Evolutionary conservation across 1,140 invertebrate genomes (phyloP), one percentile per base, ranked within the genome.

Genomic region (Tribolium madens): DNA sequence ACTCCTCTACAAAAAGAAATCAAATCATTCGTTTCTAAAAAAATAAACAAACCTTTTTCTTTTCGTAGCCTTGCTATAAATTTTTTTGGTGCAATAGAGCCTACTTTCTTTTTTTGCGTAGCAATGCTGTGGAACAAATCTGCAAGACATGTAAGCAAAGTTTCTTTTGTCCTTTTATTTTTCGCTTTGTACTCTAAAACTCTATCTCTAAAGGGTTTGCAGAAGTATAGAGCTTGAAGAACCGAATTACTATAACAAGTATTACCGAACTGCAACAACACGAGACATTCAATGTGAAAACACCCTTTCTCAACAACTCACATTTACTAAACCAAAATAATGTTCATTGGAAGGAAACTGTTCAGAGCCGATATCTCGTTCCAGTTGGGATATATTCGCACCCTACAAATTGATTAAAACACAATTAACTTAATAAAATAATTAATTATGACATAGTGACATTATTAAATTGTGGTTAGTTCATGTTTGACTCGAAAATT

Each of bases 211-310:
- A 99, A 99, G 77, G 98, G 98, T 85, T 97, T 94, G 87, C 98
- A 99, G 86, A 99, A 99, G 86, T 99, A 99, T 71, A 99, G 89
- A 13, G 98, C 98, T 92, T 99, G 98, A 72, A 99, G 89, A 71
- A 99, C 98, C 46, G 97, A 99, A 88, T 99, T 99, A 86, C 97
- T 98, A 85, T 99, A 99, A 88, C 98, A 99, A 6, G 98, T 99
- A 88, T 99, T 99, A 72, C 98, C 98, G 92, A 99, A 99, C 97
- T 98, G 88, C 81, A 93, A 92, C 84, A 78, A 82, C 79, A 76
- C 82, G 70, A 57, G 76, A 12, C 64, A 75, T 74, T 75, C 73
- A 69, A 53, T 77, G 68, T 2, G 18, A 18, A 57, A 18, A 10
- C 6, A 57, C 72, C 17, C 33, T 69, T 18, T 33, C 18, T 21